These are phyloP conservation scores for Philonicus albiceps DNA, from an alignment of 2,888 invertebrate species.

Conservation along the genomic window DNA sequence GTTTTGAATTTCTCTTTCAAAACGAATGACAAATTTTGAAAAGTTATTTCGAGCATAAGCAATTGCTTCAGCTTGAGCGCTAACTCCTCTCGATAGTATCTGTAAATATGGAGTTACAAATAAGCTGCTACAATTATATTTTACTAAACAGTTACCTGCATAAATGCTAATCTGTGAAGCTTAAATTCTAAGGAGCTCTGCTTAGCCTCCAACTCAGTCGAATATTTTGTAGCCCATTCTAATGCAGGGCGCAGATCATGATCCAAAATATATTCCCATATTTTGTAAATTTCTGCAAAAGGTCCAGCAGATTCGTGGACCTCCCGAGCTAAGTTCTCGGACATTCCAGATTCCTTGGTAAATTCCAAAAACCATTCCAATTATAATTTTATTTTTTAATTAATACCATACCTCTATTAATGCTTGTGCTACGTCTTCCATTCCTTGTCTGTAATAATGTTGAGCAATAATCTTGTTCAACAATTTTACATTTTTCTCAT, in stretches of 20 bases:
- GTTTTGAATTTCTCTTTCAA: slow-evolving; percentile 84
- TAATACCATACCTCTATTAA: slow-evolving; percentile 60
- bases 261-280: slow-evolving; percentile 83
- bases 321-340: slow-evolving; percentile 63
- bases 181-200: slow-evolving; percentile 80
- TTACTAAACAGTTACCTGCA: slow-evolving; percentile 66
- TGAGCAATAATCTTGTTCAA: slow-evolving; percentile 93
- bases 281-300: slow-evolving; percentile 83
- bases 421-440: slow-evolving; percentile 90
- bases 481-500: slow-evolving; percentile 69
- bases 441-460: slow-evolving; percentile 93
- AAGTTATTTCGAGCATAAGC: slow-evolving; percentile 86
- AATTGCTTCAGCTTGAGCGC: slow-evolving; percentile 83
- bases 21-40: slow-evolving; percentile 78
- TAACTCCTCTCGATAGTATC: slow-evolving; percentile 59
- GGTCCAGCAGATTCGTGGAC: slow-evolving; percentile 69
- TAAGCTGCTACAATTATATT: not conserved
- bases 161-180: slow-evolving; percentile 81
- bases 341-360: slow-evolving; percentile 74
- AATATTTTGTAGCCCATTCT: slow-evolving; percentile 83
- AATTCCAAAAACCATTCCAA: not conserved
- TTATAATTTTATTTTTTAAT: slow-evolving; percentile 32
- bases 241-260: slow-evolving; percentile 85
- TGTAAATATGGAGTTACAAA: not conserved
- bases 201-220: slow-evolving; percentile 74